A percentile compares a stretch with the other conserved stretches of the same genome.
These are phyloP conservation scores for Montipora capricornis DNA, from an alignment of 64 coral and sea anemone species.

Conservation along the genomic window DNA sequence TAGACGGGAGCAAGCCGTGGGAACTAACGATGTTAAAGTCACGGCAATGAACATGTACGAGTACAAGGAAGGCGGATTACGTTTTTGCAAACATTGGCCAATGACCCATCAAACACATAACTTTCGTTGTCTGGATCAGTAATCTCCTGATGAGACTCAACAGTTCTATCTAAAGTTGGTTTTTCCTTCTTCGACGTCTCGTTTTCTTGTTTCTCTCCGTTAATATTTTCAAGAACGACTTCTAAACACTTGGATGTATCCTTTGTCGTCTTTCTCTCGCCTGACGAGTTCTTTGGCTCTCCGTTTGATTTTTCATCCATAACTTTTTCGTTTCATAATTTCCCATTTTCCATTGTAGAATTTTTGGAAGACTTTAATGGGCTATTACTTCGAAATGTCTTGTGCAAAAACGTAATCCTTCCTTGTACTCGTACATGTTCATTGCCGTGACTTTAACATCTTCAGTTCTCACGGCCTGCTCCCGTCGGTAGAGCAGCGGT, in stretches of 20 bases:
- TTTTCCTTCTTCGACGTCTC: background rate
- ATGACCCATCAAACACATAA: background rate
- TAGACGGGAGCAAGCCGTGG: too few relatives aligned
- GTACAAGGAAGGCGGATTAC: too few relatives aligned
- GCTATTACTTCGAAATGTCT: background rate
- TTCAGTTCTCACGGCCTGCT: too few relatives aligned
- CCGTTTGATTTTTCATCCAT: background rate
- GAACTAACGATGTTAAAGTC: too few relatives aligned
- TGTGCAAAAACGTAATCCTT: background rate
- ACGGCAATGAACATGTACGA: too few relatives aligned
- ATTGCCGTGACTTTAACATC: too few relatives aligned
- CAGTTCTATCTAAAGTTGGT: background rate
- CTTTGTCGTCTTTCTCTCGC: too few relatives aligned
- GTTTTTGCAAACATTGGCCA: background rate
- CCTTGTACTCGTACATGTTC: too few relatives aligned
- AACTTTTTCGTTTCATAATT: background rate
- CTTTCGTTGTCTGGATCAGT: background rate
- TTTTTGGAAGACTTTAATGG: background rate
- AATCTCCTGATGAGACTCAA: background rate
- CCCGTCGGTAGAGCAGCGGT: too few relatives aligned
- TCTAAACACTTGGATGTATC: too few relatives aligned
- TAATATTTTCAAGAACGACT: too few relatives aligned
- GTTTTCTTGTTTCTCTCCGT: background rate
- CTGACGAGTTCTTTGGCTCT: background rate
- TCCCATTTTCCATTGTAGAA: background rate